phyloP scores from a whole-genome alignment of 2,113 vertebrate species.

The Centropus bengalensis region DNA sequence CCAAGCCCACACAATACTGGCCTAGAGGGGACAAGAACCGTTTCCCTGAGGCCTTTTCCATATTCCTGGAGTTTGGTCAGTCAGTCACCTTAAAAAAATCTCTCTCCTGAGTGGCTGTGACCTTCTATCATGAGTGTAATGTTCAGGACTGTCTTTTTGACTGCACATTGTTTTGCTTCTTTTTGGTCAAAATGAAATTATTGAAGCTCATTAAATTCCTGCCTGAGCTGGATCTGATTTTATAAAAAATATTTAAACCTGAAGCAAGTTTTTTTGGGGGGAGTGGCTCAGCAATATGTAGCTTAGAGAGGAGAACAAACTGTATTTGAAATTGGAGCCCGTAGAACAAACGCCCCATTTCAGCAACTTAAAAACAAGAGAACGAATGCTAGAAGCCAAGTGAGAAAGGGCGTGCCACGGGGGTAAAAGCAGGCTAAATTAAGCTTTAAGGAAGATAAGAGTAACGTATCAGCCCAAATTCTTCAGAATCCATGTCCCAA shows the following conservation, averaged over 20 bases:
- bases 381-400: neutral
- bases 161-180: constrained; percentile 34
- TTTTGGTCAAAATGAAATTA: constrained; percentile 60
- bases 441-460: constrained; percentile 33
- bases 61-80: neutral
- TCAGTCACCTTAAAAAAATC: neutral
- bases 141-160: constrained; percentile 8
- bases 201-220: constrained; percentile 49
- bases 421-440: constrained; percentile 10
- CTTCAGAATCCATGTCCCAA: constrained; percentile 47
- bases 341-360: constrained; percentile 3
- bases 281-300: constrained; percentile 21
- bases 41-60: neutral
- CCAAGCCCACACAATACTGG: neutral
- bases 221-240: constrained; percentile 51
- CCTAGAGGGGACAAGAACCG: neutral
- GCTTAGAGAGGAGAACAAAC: constrained; percentile 31
- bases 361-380: neutral
- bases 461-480: constrained; percentile 6
- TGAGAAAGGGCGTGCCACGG: neutral
- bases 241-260: constrained; percentile 65
- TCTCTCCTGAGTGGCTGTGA: neutral
- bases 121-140: constrained; percentile 17
- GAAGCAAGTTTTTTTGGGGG: constrained; percentile 24
- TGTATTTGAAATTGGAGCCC: constrained; percentile 18